Evolutionary conservation across 2,797 vertebrate species (phyloP).

Genomic region (Lagorchestes hirsutus): DNA sequence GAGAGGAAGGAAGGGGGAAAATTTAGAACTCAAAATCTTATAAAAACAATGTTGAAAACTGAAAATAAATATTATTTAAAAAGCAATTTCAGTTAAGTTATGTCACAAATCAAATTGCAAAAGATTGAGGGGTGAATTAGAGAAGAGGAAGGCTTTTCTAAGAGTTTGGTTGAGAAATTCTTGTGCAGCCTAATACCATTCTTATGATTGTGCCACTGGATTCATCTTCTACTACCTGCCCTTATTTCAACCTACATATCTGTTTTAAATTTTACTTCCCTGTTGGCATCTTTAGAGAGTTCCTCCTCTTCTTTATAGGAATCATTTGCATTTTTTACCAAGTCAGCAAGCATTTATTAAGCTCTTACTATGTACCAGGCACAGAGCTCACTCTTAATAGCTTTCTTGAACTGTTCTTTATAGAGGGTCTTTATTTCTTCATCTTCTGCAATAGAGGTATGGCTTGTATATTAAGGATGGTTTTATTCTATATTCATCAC

Average conservation of each 20-base stretch:
- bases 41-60: no score
- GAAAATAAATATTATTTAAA: not conserved
- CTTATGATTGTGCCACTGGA: not conserved
- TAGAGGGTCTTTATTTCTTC: not conserved
- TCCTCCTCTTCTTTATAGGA: not conserved
- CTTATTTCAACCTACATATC: not conserved
- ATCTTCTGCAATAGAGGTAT: not conserved
- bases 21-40: no score
- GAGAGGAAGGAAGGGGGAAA: no score
- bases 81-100: not conserved
- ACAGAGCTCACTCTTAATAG: not conserved
- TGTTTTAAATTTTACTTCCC: not conserved
- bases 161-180: not conserved
- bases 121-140: not conserved
- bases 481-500: not conserved
- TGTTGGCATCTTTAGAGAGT: not conserved
- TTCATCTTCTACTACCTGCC: not conserved
- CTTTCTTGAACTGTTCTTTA: not conserved
- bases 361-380: not conserved
- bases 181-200: not conserved
- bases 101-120: not conserved
- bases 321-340: not conserved
- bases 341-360: not conserved
- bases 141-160: not conserved
- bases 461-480: not conserved